These are phyloP conservation scores for Thecocarcelia acutangulata DNA, from an alignment of 2,888 invertebrate species.

Conservation along the genomic window DNA sequence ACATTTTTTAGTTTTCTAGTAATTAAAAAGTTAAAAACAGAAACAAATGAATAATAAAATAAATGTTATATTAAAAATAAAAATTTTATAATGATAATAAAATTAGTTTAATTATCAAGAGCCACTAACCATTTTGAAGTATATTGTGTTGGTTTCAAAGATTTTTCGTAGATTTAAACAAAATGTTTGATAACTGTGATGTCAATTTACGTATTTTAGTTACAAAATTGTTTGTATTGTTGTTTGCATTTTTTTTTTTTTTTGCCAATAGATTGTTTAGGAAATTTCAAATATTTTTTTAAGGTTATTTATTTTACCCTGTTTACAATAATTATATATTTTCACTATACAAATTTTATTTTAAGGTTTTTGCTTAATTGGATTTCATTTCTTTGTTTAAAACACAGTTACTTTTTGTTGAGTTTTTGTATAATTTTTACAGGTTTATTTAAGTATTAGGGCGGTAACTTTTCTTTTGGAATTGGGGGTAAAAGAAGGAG, in stretches of 20 bases:
- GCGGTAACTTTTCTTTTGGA: background rate
- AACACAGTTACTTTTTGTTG: constrained; percentile 68
- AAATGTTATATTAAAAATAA: background rate
- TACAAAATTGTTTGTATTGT: constrained; percentile 23
- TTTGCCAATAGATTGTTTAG: background rate
- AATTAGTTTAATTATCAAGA: constrained; percentile 33
- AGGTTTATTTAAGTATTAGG: constrained; percentile 33
- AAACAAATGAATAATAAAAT: background rate
- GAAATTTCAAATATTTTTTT: background rate
- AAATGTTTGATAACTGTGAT: constrained; percentile 21
- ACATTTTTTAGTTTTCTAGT: constrained; percentile 75
- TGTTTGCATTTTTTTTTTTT: background rate
- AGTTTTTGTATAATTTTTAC: constrained; percentile 59
- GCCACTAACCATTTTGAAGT: constrained; percentile 67
- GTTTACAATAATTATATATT: constrained; percentile 15
- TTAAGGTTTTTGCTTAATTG: constrained; percentile 19
- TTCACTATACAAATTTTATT: constrained; percentile 22
- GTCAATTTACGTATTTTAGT: constrained; percentile 65
- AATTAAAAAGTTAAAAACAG: constrained; percentile 32
- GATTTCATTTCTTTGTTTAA: constrained; percentile 36
- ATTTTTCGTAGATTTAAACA: constrained; percentile 9
- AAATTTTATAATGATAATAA: background rate
- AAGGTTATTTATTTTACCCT: constrained; percentile 21
- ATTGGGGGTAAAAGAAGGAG: no score
- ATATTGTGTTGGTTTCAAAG: constrained; percentile 16